Evolutionary conservation across 2,888 invertebrate species (phyloP), one percentile per base, ranked within the genome.

Genomic region (Dione vanillae): DNA sequence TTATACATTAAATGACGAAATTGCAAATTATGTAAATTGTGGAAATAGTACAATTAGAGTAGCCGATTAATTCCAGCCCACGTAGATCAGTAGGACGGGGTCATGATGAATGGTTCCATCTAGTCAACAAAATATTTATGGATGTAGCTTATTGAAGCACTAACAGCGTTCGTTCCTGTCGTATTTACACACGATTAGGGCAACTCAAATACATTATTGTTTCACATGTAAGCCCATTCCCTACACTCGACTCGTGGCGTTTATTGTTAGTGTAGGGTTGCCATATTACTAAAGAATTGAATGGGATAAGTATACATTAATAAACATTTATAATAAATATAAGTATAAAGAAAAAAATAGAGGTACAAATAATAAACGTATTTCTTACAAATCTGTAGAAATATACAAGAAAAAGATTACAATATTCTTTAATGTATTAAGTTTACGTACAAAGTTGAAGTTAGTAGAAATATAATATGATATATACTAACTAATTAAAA

Each of bases 151-250:
- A 73, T 73, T 69, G 73, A 59, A 71, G 66, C 67, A 62, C 72
- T 74, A 72, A 72, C 68, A 70, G 72, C 65, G 66, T 72, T 73
- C 68, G 73, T 70, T 72, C 70, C 71, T 70, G 67, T 40, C 72
- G 76, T 76, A 74, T 76, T 77, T 75, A 76, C 74, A 72, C 72
- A 73, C 75, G 73, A 73, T 77, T 77, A 77, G 74, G 74, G 73
- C 69, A 72, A 73, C 71, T 75, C 69, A 70, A 74, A 74, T 73
- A 76, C 71, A 73, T 77, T 73, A 75, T 69, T 68, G 71, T 74
- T 70, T 71, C 71, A 75, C 68, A 72, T 74, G 74, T 69, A 70
- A 71, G 71, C 71, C 71, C 73, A 65, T 75, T 73, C 66, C 67
- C 70, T 71, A 71, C 74, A 69, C 69, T 71, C 76, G 65, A 72